These are phyloP conservation scores for Epizoanthus scotinus DNA, from an alignment of 92 coral and sea anemone species.

Conservation along the genomic window DNA sequence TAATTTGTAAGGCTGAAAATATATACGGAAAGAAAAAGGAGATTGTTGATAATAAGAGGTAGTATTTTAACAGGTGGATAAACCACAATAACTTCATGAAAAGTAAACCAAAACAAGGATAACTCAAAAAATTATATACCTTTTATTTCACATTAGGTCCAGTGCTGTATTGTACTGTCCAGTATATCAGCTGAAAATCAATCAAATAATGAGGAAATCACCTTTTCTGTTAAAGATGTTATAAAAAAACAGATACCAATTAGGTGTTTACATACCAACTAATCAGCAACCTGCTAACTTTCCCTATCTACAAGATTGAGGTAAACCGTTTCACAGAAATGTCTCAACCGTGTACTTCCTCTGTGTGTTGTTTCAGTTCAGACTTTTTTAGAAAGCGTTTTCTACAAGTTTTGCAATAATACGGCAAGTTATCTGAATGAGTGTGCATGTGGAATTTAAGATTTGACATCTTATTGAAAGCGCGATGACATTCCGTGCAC, in stretches of 20 bases:
- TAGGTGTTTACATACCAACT: neutral
- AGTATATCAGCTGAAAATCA: neutral
- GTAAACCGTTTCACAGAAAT: neutral
- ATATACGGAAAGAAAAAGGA: too few species aligned
- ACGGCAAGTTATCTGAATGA: slow-evolving; percentile 82
- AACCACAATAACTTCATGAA: too few species aligned
- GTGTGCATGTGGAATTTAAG: slow-evolving; percentile 96
- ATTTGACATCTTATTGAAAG: slow-evolving; percentile 98
- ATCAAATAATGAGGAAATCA: neutral
- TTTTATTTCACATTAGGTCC: slow-evolving; percentile 3
- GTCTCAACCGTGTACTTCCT: slow-evolving; percentile 60
- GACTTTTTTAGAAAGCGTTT: slow-evolving; percentile 70
- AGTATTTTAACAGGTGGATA: too few species aligned
- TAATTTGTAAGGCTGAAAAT: too few species aligned
- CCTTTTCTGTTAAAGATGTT: neutral
- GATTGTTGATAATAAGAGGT: too few species aligned
- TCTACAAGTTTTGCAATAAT: slow-evolving; percentile 82
- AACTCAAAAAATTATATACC: neutral
- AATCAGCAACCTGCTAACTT: slow-evolving; percentile 19
- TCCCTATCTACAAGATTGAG: neutral
- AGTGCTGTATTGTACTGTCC: neutral
- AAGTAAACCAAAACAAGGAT: neutral
- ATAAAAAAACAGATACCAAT: slow-evolving; percentile 11
- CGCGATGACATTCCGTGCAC: slow-evolving; percentile 88
- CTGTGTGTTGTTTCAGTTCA: slow-evolving; percentile 80